These are phyloP conservation scores for Sanderia malayensis DNA, from an alignment of 30 jellyfish, hydroid and myxozoan genomes.

Conservation along the genomic window DNA sequence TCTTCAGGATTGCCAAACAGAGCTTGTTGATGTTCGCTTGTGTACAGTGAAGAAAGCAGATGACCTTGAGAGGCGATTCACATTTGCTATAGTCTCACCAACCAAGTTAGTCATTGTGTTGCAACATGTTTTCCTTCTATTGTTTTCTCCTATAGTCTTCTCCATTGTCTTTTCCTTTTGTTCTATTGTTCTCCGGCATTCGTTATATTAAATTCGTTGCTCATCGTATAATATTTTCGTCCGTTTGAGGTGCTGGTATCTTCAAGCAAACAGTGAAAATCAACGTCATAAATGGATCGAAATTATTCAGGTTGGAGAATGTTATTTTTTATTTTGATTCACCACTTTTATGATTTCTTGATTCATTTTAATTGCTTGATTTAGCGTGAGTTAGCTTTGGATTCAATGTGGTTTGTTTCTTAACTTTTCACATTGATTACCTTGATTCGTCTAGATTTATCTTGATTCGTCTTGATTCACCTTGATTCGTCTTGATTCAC, in stretches of 20 bases:
- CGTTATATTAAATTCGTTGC: not conserved
- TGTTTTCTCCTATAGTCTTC: not conserved
- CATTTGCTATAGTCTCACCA: constrained; percentile 90
- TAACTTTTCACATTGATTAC: too few relatives aligned
- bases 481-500: too few relatives aligned
- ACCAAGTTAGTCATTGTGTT: constrained; percentile 71
- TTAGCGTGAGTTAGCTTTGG: too few relatives aligned
- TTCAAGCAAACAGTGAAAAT: constrained; percentile 90
- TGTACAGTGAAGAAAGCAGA: constrained; percentile 93
- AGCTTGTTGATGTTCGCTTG: constrained; percentile 87
- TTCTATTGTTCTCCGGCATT: not conserved
- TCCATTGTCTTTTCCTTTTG: not conserved
- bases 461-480: too few relatives aligned
- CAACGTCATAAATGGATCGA: constrained; percentile 85
- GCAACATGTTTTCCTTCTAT: too few relatives aligned
- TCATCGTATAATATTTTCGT: not conserved
- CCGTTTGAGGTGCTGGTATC: constrained; percentile 78
- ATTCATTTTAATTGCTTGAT: too few relatives aligned
- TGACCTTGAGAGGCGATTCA: constrained; percentile 81
- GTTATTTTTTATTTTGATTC: too few relatives aligned
- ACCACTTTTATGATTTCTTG: too few relatives aligned
- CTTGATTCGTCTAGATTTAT: too few relatives aligned
- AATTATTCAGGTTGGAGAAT: constrained; percentile 79
- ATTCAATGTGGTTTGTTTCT: too few relatives aligned
- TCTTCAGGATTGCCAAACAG: constrained; percentile 86